Evolutionary conservation across 2,888 invertebrate species (phyloP).

Genomic region (Pocota personata): DNA sequence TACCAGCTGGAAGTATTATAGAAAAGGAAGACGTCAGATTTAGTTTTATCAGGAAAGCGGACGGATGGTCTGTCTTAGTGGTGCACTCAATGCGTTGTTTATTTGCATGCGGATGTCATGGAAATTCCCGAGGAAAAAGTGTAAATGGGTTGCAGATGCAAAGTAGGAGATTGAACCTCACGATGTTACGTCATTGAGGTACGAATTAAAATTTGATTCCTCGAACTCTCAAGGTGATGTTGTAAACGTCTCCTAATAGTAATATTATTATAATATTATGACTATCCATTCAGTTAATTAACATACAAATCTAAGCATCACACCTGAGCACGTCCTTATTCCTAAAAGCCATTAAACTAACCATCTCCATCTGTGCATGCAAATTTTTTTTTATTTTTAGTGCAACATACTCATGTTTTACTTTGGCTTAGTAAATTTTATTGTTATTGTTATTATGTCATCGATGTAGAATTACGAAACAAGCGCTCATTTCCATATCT

Average conservation of each 20-base stretch:
- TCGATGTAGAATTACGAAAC: background rate
- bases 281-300: too few relatives aligned
- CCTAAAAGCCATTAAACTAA: background rate
- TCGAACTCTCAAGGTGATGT: background rate
- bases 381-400: slow-evolving; percentile 3
- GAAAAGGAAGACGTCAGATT: background rate
- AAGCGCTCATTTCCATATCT: background rate
- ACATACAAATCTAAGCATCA: background rate
- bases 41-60: background rate
- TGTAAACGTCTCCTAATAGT: background rate
- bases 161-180: background rate
- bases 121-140: background rate
- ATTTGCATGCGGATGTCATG: background rate
- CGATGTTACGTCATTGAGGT: background rate
- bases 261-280: too few relatives aligned
- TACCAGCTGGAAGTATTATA: background rate
- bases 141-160: background rate
- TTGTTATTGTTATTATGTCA: slow-evolving; percentile 12
- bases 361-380: background rate
- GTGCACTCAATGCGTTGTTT: background rate
- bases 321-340: background rate
- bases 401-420: background rate
- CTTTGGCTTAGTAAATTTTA: background rate
- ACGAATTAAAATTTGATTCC: too few relatives aligned
- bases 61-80: background rate